Evolutionary conservation across 2,797 vertebrate species (phyloP).

Genomic region (Sebastes umbrosus): DNA sequence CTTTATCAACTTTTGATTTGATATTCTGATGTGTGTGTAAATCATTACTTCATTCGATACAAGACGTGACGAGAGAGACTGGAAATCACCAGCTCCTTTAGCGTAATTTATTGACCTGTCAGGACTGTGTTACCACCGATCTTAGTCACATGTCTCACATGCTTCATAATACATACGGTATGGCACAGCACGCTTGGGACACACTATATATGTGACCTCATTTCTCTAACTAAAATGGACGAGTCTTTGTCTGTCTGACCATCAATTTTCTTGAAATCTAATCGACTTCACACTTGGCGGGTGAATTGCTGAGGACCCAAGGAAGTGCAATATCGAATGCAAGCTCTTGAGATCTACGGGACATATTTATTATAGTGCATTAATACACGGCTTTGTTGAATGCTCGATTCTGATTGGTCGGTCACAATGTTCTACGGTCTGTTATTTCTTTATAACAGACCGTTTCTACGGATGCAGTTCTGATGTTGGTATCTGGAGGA

Average conservation of each 20-base stretch:
- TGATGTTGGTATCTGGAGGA: too few species aligned
- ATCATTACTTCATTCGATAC: background rate
- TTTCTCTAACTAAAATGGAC: background rate
- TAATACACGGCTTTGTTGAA: background rate
- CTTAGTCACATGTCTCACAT: constrained; percentile 29
- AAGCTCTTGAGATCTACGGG: background rate
- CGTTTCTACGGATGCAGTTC: too few species aligned
- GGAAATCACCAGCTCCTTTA: constrained; percentile 50
- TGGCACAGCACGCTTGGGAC: background rate
- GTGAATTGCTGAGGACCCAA: background rate
- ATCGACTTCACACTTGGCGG: background rate
- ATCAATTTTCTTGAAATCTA: background rate
- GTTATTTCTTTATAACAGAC: too few species aligned
- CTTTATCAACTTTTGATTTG: background rate
- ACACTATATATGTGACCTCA: background rate
- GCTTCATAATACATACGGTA: background rate
- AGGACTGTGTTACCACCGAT: constrained; percentile 24
- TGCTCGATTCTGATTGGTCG: too few species aligned
- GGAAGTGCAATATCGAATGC: background rate
- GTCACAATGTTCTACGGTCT: too few species aligned
- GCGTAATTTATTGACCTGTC: constrained; percentile 57
- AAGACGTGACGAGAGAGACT: background rate
- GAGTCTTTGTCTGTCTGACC: background rate
- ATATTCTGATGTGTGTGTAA: background rate
- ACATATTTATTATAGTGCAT: background rate